Conservation (phyloP, 2,113 vertebrate species). For the Uria lomvia region DNA sequence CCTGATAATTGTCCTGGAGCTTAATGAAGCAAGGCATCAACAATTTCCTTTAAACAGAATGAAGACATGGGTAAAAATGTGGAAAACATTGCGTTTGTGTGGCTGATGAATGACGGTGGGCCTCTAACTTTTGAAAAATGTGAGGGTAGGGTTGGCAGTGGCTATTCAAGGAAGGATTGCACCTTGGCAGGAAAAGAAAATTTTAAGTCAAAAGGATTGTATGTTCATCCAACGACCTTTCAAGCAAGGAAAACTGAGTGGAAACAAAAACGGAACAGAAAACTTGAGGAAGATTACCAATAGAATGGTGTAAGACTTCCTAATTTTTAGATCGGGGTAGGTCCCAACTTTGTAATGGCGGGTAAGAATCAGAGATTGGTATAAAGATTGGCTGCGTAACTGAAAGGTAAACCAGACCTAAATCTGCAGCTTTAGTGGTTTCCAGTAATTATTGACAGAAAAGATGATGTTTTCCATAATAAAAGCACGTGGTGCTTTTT, state of each 20-base stretch:
- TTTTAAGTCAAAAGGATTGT: neutral
- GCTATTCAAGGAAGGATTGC: neutral
- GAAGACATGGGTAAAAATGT: neutral
- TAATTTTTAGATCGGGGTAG: fast-evolving
- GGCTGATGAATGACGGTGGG: neutral
- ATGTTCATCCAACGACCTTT: neutral
- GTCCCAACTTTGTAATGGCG: neutral
- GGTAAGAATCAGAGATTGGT: neutral
- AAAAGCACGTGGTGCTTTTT: neutral
- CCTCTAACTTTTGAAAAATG: neutral
- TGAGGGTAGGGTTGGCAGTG: neutral
- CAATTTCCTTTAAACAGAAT: neutral
- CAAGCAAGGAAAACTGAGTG: neutral
- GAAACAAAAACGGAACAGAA: neutral
- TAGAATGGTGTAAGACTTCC: neutral
- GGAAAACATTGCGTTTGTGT: neutral
- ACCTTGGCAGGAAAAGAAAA: neutral
- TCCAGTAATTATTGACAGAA: neutral
- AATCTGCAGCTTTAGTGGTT: neutral
- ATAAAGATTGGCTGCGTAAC: neutral
- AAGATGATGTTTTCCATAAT: neutral
- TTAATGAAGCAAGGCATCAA: neutral
- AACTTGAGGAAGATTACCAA: neutral
- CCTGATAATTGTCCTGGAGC: neutral
- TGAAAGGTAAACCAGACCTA: neutral